These are phyloP conservation scores for Melanotaenia pygmaea DNA, from an alignment of 2,797 vertebrate species.

Conservation along the genomic window DNA sequence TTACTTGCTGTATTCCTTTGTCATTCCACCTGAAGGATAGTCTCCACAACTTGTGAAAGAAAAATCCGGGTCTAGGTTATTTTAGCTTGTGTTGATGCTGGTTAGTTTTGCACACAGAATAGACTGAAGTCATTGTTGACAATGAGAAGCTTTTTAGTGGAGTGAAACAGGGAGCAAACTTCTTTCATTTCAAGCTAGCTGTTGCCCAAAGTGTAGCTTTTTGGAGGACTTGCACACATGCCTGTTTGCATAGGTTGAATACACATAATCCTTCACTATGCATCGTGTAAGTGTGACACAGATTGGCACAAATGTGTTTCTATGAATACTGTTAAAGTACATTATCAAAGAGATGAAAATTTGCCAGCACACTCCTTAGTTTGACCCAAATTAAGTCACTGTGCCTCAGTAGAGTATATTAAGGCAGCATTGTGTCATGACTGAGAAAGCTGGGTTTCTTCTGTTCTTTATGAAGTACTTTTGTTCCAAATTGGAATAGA, in stretches of 20 bases:
- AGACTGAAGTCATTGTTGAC: not conserved
- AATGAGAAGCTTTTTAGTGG: not conserved
- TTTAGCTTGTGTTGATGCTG: not conserved
- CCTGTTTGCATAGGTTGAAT: not conserved
- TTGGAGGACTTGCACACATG: not conserved
- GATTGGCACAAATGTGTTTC: too few species aligned
- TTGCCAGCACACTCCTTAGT: too few species aligned
- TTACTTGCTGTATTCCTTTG: too few species aligned
- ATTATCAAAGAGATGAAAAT: too few species aligned
- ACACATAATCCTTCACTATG: not conserved
- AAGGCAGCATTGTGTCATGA: not conserved
- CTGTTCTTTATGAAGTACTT: not conserved
- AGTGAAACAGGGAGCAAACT: not conserved
- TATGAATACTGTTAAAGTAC: too few species aligned
- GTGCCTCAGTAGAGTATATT: not conserved
- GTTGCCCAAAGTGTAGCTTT: not conserved
- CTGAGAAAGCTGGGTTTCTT: not conserved
- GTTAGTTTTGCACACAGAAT: not conserved
- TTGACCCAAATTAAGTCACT: too few species aligned
- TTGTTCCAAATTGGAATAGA: not conserved
- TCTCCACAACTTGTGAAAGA: too few species aligned
- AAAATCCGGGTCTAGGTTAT: too few species aligned
- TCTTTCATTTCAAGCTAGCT: not conserved
- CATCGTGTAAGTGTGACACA: too few species aligned
- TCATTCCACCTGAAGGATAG: too few species aligned